These are phyloP conservation scores for Cylindroiulus punctatus DNA, from an alignment of 2,888 invertebrate genomes.

Conservation along the genomic window DNA sequence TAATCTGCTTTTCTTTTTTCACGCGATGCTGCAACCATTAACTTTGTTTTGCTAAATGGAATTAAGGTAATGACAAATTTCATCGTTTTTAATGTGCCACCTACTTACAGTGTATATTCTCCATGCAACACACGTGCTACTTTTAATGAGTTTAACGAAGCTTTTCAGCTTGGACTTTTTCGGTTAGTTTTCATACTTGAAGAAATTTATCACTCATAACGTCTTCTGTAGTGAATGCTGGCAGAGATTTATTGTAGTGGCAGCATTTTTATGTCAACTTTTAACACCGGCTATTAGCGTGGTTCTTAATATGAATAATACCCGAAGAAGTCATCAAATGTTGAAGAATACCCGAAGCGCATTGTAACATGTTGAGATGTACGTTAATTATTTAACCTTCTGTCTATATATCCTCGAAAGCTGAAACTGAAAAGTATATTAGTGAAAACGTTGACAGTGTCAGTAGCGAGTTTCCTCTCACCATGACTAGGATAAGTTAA, in stretches of 20 bases:
- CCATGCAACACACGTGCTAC: conserved; percentile 4
- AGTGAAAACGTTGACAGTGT: neutral
- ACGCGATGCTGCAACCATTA: neutral
- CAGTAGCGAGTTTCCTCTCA: neutral
- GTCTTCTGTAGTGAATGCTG: neutral
- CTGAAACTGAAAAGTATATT: no score
- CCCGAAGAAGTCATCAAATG: no score
- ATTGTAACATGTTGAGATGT: neutral
- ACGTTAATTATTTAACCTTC: no score
- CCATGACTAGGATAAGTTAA: neutral
- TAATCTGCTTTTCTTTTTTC: neutral
- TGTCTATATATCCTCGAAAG: no score
- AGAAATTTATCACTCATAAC: neutral
- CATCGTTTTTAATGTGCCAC: neutral
- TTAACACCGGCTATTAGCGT: neutral
- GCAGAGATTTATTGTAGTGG: neutral
- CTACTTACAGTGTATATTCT: no score
- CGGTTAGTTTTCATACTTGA: neutral
- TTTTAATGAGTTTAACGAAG: neutral
- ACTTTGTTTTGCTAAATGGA: conserved; percentile 5
- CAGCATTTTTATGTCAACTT: neutral
- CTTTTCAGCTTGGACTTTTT: neutral
- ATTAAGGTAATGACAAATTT: conserved; percentile 17
- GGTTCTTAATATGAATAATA: neutral
- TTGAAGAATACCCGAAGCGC: neutral